Evolutionary conservation across 2,797 vertebrate genomes (phyloP).

Genomic region (Apogon talboti): DNA sequence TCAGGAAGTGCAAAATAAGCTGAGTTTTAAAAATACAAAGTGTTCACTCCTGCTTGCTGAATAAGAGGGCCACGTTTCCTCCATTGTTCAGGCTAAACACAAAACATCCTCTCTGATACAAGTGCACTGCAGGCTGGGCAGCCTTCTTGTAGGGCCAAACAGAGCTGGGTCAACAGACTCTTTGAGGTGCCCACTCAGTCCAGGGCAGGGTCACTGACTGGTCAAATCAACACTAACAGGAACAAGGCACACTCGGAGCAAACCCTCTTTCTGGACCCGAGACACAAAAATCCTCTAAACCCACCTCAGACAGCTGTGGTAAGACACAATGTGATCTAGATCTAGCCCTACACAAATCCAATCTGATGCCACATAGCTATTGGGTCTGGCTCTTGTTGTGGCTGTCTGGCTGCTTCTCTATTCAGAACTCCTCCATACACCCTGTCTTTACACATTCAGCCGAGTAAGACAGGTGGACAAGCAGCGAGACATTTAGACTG

Average conservation of each 20-base stretch:
- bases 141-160: slow-evolving; percentile 55
- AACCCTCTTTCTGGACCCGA: slow-evolving; percentile 24
- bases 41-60: too few species aligned
- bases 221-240: slow-evolving; percentile 35
- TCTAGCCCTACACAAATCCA: slow-evolving; percentile 52
- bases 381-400: slow-evolving; percentile 43
- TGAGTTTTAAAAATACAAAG: too few species aligned
- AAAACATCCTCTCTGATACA: slow-evolving; percentile 38
- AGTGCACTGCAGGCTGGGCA: slow-evolving; percentile 43
- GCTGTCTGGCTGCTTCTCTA: slow-evolving; percentile 44
- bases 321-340: slow-evolving; percentile 36
- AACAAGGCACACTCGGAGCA: slow-evolving; percentile 16
- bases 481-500: slow-evolving; percentile 54
- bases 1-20: too few species aligned
- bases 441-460: slow-evolving; percentile 48
- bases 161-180: slow-evolving; percentile 33
- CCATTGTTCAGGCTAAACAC: slow-evolving; percentile 5
- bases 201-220: slow-evolving; percentile 53
- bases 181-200: slow-evolving; percentile 23
- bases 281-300: slow-evolving; percentile 25
- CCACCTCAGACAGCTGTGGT: slow-evolving; percentile 25
- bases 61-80: too few species aligned
- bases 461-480: slow-evolving; percentile 60
- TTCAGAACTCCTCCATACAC: slow-evolving; percentile 29
- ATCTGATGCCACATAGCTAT: slow-evolving; percentile 53